Conservation (phyloP, 2,888 invertebrate genomes). For the Dynastes grantii region DNA sequence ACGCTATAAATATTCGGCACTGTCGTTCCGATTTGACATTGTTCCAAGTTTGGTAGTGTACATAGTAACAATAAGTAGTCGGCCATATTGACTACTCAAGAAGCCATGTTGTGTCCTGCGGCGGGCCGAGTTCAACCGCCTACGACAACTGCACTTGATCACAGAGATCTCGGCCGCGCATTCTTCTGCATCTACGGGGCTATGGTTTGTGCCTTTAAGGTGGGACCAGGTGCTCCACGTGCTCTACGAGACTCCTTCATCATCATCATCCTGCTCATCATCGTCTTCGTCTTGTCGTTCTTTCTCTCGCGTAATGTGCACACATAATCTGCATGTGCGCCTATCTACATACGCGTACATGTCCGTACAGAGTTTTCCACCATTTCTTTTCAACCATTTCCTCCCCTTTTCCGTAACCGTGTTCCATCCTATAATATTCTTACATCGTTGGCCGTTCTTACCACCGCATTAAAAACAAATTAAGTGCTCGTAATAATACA, state of each 20-base stretch:
- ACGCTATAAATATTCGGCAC: conserved; percentile 23
- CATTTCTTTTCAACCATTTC: conserved; percentile 29
- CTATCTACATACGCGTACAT: conserved; percentile 7
- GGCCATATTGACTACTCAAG: conserved; percentile 71
- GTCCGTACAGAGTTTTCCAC: conserved; percentile 25
- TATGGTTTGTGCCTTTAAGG: conserved; percentile 46
- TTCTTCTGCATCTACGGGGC: conserved; percentile 52
- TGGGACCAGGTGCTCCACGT: conserved; percentile 47
- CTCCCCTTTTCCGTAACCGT: conserved; percentile 1
- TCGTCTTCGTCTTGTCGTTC: conserved; percentile 17
- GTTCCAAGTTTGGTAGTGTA: conserved; percentile 53
- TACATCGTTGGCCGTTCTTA: conserved; percentile 34
- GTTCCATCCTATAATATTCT: conserved; percentile 36
- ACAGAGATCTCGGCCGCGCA: conserved; percentile 61
- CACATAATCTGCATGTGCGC: not conserved
- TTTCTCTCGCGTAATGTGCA: conserved; percentile 19
- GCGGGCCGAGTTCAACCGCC: conserved; percentile 67
- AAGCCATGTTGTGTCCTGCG: conserved; percentile 70
- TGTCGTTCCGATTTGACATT: conserved; percentile 48
- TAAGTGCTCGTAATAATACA: conserved; percentile 41
- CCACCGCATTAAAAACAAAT: conserved; percentile 43
- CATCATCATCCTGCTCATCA: conserved; percentile 38
- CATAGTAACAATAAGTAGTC: conserved; percentile 60
- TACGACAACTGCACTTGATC: conserved; percentile 66
- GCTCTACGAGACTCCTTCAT: conserved; percentile 46